Evolutionary conservation across 2,113 vertebrate genomes (phyloP), one percentile per base, ranked within the genome.

Genomic region (Psophia crepitans): DNA sequence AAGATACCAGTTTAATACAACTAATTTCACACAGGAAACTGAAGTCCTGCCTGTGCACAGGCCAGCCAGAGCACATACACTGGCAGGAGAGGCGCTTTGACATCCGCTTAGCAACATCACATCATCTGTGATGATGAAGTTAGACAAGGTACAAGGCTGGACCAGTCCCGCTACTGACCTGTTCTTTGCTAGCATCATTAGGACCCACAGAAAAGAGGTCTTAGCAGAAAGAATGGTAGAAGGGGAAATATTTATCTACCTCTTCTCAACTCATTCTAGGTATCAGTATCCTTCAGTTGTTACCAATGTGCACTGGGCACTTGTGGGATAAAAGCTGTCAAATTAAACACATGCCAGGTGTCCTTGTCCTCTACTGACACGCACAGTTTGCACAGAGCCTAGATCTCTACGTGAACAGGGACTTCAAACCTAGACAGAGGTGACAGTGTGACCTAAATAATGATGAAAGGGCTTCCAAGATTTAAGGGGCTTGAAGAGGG

Each of bases 31-130:
- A 69, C 28, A 87, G 89, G 70, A 79, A 95, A 46, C 21, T 37
- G 6, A 37, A 85, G n/a, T 39, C 24, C 46, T 26, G 26, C 7
- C 43, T 8, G 2, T 4, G 17, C 27, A 19, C 6, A 1, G 9
- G 43, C 30, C 76, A 63, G 49, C 26, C 7, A 10, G 37, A 58
- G 32, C 0, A 0, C 35, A 24, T 0, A 4, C 26, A 44, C 8
- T 44, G 56, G 22, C 39, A 74, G 35, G 39, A 85, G n/a, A 49
- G 30, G 30, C 46, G 84, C 24, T 35, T 15, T 2, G 19, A 57
- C 19, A 70, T 5, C 37, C 2, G 2, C 61, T 54, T 4, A 11
- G 57, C 56, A 78, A 11, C 35, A 10, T 6, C 8, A 11, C 16
- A 51, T 61, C n/a, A 53, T 8, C 58, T n/a, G 14, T 27, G 49